Base-by-base conservation (phyloP, 2,888 invertebrate species). In the Ornithoptera alexandrae region DNA sequence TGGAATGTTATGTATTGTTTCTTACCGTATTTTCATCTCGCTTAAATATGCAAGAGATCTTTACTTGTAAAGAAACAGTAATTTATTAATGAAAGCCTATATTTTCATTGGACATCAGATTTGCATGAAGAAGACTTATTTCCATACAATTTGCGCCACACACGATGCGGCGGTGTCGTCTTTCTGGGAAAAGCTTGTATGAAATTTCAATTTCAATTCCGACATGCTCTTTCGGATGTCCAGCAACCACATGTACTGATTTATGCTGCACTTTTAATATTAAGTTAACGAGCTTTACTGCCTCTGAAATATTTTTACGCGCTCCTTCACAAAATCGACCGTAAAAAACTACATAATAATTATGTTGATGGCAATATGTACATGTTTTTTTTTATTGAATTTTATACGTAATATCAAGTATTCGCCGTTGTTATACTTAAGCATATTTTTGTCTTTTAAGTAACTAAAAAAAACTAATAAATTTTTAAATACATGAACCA, bases 71-170 rank as follows among this genome's bases (percentile, higher is more conserved):
- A 53, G n/a, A 22, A 22, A 3, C 20, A 74, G 71, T 71, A 70
- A 69, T 75, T 70, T 62, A 66, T 71, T 69, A 64, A 46, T 68
- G 68, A 46, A 62, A 70, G 36, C 22, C 53, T 42, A 69, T 62
- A 63, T 65, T 68, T 70, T 68, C 50, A 50, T 66, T 30, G 46
- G 30, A 50, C 39, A 67, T 81, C 81, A 81, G 80, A 83, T 85
- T 81, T 81, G 79, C 79, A 80, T 80, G 78, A 77, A 79, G 72
- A 74, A 76, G 77, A 75, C 82, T 85, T 83, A 88, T 89, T 88
- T 86, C 84, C 89, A 88, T 89, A 88, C 88, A 88, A 88, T 88
- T 88, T 85, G 82, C 78, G 81, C 87, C 87, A 85, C 89, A 88
- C 88, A 89, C 84, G 83, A 82, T 80, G 85, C 80, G 76, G 85